phyloP scores from a whole-genome alignment of 2,113 vertebrate species.

The Panthera tigris region DNA sequence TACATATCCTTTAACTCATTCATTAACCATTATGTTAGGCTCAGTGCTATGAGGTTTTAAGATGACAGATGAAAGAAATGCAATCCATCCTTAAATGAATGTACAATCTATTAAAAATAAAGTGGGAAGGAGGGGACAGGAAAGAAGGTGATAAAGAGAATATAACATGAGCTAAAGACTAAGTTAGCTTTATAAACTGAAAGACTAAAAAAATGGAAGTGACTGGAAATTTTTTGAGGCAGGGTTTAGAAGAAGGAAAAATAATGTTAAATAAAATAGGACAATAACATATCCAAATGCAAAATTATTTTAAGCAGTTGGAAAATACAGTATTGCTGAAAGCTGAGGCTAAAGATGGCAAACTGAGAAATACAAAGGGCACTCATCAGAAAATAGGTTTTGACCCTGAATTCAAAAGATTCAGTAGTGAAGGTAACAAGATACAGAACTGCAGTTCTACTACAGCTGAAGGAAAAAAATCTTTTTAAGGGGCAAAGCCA shows the following conservation, averaged over 20 bases:
- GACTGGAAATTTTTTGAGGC: background rate
- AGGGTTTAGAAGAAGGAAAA: background rate
- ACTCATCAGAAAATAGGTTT: background rate
- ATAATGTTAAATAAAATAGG: background rate
- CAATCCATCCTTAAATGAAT: background rate
- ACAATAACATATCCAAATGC: slow-evolving; percentile 4
- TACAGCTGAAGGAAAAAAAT: background rate
- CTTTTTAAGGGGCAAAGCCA: background rate
- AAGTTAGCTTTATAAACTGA: slow-evolving; percentile 28
- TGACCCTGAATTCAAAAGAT: background rate
- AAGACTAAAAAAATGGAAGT: background rate
- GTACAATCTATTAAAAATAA: slow-evolving; percentile 28
- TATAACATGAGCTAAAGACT: background rate
- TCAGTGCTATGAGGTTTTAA: background rate
- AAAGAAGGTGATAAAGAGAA: background rate
- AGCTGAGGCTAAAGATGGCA: background rate
- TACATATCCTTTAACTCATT: background rate
- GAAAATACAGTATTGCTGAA: background rate
- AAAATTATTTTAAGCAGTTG: slow-evolving; percentile 29
- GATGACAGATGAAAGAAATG: background rate
- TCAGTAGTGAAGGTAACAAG: background rate
- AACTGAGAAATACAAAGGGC: slow-evolving; percentile 18
- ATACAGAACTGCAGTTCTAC: background rate
- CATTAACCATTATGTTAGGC: background rate
- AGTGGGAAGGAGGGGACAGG: background rate